Conservation (phyloP, 1,140 invertebrate species). For the Psilanteris sp. region DNA sequence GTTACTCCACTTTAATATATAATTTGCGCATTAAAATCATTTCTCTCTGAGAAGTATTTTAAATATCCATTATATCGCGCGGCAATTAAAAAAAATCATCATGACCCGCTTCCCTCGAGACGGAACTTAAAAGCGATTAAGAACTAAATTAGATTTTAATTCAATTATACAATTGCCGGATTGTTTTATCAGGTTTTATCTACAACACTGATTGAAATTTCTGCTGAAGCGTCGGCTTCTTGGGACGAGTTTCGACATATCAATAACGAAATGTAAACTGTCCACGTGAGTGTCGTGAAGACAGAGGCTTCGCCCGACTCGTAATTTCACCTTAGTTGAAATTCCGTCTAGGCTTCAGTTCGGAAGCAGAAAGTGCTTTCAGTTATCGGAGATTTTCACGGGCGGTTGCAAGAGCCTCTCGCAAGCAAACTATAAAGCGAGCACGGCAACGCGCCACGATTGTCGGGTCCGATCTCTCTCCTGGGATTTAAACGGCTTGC, state of each 20-base stretch:
- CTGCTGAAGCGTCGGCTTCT: too few species aligned
- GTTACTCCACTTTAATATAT: too few species aligned
- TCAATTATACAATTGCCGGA: too few species aligned
- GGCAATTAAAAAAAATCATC: too few species aligned
- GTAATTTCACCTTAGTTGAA: constrained; percentile 50
- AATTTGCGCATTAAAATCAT: too few species aligned
- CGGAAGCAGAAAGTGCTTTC: constrained; percentile 44
- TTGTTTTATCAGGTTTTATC: too few species aligned
- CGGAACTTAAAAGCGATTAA: too few species aligned
- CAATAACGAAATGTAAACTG: neutral
- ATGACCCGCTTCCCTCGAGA: too few species aligned
- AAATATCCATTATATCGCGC: too few species aligned
- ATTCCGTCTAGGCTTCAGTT: constrained; percentile 59
- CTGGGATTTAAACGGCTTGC: constrained; percentile 62
- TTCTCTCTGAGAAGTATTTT: too few species aligned
- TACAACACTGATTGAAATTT: too few species aligned
- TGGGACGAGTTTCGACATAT: neutral
- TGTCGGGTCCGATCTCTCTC: constrained; percentile 64
- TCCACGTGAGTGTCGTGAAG: neutral
- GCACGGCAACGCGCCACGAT: constrained; percentile 53
- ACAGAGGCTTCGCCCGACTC: constrained; percentile 8
- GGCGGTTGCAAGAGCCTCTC: constrained; percentile 43
- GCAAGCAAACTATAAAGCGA: constrained; percentile 30
- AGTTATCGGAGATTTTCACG: constrained; percentile 64
- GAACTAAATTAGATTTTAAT: too few species aligned